These are phyloP conservation scores for Scolanthus callimorphus DNA, from an alignment of 92 coral and sea anemone species.

Conservation along the genomic window DNA sequence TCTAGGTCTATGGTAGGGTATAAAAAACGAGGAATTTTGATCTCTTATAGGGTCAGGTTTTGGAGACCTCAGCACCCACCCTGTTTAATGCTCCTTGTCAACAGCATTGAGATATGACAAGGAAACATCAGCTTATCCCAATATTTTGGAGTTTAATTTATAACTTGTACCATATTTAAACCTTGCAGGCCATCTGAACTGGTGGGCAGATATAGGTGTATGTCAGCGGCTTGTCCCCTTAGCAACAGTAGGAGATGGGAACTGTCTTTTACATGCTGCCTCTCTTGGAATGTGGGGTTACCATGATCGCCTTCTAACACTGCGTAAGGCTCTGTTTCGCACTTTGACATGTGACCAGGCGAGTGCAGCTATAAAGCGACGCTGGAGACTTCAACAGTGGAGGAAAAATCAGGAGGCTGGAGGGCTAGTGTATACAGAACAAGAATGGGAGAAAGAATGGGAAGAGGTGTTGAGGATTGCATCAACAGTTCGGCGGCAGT, in stretches of 20 bases:
- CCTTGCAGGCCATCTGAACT: constrained; percentile 89
- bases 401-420: constrained; percentile 82
- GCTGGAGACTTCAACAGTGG: constrained; percentile 86
- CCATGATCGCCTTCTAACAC: constrained; percentile 85
- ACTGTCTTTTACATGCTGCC: constrained; percentile 95
- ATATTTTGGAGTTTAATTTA: too few species aligned
- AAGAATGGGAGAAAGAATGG: constrained; percentile 94
- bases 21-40: too few species aligned
- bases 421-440: constrained; percentile 74
- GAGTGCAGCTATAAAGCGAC: constrained; percentile 78
- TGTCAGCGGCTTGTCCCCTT: constrained; percentile 85
- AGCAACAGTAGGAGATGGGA: constrained; percentile 96
- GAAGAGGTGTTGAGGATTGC: constrained; percentile 75
- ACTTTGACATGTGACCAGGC: constrained; percentile 70
- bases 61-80: too few species aligned
- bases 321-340: constrained; percentile 78
- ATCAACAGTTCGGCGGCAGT: constrained; percentile 55
- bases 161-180: too few species aligned
- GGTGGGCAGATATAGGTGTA: constrained; percentile 85
- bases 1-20: too few species aligned
- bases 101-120: too few species aligned
- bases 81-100: too few species aligned
- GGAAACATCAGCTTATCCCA: too few species aligned
- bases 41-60: too few species aligned
- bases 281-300: constrained; percentile 99